phyloP scores from a whole-genome alignment of 2,888 invertebrate species.

The Scrobipalpa atriplicella region DNA sequence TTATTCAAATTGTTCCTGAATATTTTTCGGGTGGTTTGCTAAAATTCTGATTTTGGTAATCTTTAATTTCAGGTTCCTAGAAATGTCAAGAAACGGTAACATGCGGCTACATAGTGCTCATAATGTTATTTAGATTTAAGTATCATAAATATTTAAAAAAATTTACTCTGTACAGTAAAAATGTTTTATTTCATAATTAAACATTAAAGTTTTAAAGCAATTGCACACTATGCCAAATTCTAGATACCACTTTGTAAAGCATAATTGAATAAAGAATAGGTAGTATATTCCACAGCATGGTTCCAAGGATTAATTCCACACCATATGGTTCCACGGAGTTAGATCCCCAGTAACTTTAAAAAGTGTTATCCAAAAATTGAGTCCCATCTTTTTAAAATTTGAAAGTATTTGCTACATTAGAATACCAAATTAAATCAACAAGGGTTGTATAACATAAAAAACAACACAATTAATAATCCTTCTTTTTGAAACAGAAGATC shows the following conservation, averaged over 20 bases:
- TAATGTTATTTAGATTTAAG: conserved; percentile 23
- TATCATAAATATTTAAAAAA: not conserved
- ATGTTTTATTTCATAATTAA: conserved; percentile 6
- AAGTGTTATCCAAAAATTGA: no score
- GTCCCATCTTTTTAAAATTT: not conserved
- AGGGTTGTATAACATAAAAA: not conserved
- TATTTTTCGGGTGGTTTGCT: not conserved
- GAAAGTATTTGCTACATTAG: not conserved
- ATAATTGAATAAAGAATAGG: no score
- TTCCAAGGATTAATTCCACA: no score
- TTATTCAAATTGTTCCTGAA: no score
- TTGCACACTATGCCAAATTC: not conserved
- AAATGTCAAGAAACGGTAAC: conserved; percentile 40
- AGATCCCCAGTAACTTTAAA: no score
- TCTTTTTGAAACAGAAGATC: not conserved
- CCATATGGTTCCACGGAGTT: no score
- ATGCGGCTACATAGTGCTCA: conserved; percentile 35
- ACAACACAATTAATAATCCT: not conserved
- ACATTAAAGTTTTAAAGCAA: not conserved
- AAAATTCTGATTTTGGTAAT: not conserved
- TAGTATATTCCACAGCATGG: no score
- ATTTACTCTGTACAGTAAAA: not conserved
- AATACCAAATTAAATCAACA: conserved; percentile 2
- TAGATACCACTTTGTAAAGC: no score
- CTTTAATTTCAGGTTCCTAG: conserved; percentile 39